A percentile compares a stretch with the other conserved stretches of the same genome.
These are phyloP conservation scores for Chelonus formosanus DNA, from an alignment of 2,888 invertebrate genomes.

Conservation along the genomic window DNA sequence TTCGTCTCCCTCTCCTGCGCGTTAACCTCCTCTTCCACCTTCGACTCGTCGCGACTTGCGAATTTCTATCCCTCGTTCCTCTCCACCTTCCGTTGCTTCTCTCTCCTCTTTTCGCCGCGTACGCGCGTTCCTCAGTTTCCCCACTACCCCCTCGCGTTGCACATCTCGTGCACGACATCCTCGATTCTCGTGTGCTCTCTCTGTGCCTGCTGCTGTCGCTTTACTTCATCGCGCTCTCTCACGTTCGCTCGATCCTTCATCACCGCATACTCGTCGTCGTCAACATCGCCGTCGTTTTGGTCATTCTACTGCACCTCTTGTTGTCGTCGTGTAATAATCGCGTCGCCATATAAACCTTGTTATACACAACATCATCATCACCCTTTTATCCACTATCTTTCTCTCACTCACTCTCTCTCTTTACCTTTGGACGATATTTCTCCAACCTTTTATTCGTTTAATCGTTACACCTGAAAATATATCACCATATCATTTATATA, in stretches of 20 bases:
- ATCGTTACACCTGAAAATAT: not conserved
- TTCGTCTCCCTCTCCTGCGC: conserved; percentile 27
- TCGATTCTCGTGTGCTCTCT: conserved; percentile 16
- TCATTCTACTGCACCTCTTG: not conserved
- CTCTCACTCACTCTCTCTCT: conserved; percentile 21
- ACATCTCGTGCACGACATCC: conserved; percentile 24
- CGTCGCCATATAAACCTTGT: not conserved
- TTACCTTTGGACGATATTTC: not conserved
- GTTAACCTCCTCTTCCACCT: conserved; percentile 33
- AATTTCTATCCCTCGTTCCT: conserved; percentile 37
- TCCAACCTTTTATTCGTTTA: conserved; percentile 5
- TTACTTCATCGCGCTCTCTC: conserved; percentile 32
- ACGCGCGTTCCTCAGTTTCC: conserved; percentile 20
- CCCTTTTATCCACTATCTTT: conserved; percentile 9
- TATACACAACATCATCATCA: not conserved
- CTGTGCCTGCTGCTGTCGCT: conserved; percentile 25
- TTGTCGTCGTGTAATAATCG: not conserved
- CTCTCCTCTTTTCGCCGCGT: conserved; percentile 36
- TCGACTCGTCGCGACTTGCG: conserved; percentile 38
- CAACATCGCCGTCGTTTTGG: not conserved
- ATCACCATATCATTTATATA: not conserved
- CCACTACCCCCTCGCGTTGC: conserved; percentile 26
- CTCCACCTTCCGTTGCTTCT: conserved; percentile 37
- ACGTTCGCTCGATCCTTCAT: conserved; percentile 36
- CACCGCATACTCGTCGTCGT: conserved; percentile 21